phyloP scores from a whole-genome alignment of 2,113 vertebrate genomes.

The Anguilla rostrata region DNA sequence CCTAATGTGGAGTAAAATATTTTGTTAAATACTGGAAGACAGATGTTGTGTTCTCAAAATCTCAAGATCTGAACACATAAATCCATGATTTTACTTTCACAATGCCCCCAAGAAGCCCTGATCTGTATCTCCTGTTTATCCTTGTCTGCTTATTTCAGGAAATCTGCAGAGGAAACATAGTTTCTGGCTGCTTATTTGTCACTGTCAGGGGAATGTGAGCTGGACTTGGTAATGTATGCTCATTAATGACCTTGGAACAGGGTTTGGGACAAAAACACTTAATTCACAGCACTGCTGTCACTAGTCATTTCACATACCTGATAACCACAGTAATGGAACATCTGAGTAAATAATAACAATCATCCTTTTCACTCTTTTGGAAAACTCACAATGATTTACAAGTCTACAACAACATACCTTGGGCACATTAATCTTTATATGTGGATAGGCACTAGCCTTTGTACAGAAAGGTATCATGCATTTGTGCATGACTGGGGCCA shows the following conservation, averaged over 20 bases:
- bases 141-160: neutral
- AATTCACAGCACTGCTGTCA: conserved; percentile 2
- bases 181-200: conserved; percentile 7
- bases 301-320: conserved; percentile 14
- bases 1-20: neutral
- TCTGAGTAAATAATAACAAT: conserved; percentile 31
- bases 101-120: neutral
- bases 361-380: neutral
- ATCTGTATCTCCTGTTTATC: neutral
- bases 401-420: conserved; percentile 11
- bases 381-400: conserved; percentile 7
- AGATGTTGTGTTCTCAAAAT: neutral
- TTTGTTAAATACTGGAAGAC: neutral
- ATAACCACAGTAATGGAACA: conserved; percentile 20
- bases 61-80: neutral
- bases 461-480: neutral
- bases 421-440: neutral
- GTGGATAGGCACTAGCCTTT: neutral
- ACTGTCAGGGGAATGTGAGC: conserved; percentile 15
- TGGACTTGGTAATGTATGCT: conserved; percentile 18
- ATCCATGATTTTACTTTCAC: neutral
- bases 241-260: conserved; percentile 4
- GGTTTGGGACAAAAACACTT: neutral
- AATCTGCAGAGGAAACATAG: neutral
- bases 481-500: neutral